Conservation (phyloP, 2,797 vertebrate genomes). For the Sebastes oblongus region DNA sequence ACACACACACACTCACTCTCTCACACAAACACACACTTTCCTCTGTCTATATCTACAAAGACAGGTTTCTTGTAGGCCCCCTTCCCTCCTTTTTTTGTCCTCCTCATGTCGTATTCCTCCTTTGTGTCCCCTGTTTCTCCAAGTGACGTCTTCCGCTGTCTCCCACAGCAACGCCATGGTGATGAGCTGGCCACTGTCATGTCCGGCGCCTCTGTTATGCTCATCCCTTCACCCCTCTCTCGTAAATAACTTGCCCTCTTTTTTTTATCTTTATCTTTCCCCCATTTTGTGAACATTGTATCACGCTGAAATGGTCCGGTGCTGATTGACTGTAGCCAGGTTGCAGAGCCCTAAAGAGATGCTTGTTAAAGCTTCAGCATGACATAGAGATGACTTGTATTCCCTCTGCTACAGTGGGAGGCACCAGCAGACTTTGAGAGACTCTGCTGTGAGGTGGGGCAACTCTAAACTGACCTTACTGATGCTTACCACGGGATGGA, state of each 20-base stretch:
- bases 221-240: slow-evolving; percentile 78
- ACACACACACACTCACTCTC: background rate
- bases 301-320: slow-evolving; percentile 51
- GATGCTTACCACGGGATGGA: slow-evolving; percentile 56
- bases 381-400: slow-evolving; percentile 60
- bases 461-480: slow-evolving; percentile 34
- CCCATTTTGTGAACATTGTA: slow-evolving; percentile 70
- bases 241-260: slow-evolving; percentile 81
- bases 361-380: slow-evolving; percentile 72
- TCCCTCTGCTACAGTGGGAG: slow-evolving; percentile 37
- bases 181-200: slow-evolving; percentile 80
- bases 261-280: slow-evolving; percentile 70
- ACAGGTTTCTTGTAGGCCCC: slow-evolving; percentile 55
- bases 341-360: slow-evolving; percentile 56
- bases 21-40: slow-evolving; percentile 27
- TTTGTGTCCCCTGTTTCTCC: slow-evolving; percentile 78
- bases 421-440: slow-evolving; percentile 47
- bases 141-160: slow-evolving; percentile 83
- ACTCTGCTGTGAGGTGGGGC: slow-evolving; percentile 25
- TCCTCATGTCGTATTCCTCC: slow-evolving; percentile 72
- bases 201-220: slow-evolving; percentile 83
- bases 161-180: slow-evolving; percentile 85
- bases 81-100: slow-evolving; percentile 48
- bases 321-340: slow-evolving; percentile 70
- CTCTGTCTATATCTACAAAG: slow-evolving; percentile 53